These are phyloP conservation scores for Parotocinclus haroldoi DNA, from an alignment of 2,797 vertebrate genomes.

Conservation along the genomic window DNA sequence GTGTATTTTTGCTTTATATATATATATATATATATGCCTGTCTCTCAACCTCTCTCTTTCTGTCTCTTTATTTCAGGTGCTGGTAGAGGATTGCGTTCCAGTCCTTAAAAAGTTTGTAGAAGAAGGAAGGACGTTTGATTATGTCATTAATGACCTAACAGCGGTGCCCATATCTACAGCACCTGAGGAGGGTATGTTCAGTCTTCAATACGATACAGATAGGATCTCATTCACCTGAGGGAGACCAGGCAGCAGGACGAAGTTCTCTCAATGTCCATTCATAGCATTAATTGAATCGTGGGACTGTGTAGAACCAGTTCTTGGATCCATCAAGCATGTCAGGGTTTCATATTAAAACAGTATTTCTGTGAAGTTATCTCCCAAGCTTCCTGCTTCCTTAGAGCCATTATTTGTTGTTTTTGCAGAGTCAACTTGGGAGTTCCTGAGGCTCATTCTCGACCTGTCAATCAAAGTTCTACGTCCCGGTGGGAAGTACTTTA, in stretches of 20 bases:
- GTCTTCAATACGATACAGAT: no score
- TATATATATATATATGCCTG: no score
- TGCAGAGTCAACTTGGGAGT: constrained; percentile 96
- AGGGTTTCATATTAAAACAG: no score
- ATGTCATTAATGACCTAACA: constrained; percentile 97
- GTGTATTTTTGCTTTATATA: no score
- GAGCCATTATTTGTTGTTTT: neutral
- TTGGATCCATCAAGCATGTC: no score
- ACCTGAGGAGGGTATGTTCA: constrained; percentile 88
- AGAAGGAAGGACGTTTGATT: constrained; percentile 94
- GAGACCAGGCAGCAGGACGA: no score
- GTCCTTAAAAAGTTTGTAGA: constrained; percentile 93
- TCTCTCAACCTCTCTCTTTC: neutral
- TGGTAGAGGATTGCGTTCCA: constrained; percentile 95
- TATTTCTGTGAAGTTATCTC: no score
- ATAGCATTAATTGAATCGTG: no score
- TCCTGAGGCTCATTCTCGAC: constrained; percentile 93
- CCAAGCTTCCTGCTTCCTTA: no score
- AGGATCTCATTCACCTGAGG: no score
- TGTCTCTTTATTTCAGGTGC: constrained; percentile 69
- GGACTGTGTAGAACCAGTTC: no score
- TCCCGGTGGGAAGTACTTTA: constrained; percentile 92
- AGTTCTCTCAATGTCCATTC: no score
- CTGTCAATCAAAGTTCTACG: constrained; percentile 93
- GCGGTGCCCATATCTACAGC: constrained; percentile 95